phyloP scores from a whole-genome alignment of 2,113 vertebrate genomes.

The Oenanthe melanoleuca region DNA sequence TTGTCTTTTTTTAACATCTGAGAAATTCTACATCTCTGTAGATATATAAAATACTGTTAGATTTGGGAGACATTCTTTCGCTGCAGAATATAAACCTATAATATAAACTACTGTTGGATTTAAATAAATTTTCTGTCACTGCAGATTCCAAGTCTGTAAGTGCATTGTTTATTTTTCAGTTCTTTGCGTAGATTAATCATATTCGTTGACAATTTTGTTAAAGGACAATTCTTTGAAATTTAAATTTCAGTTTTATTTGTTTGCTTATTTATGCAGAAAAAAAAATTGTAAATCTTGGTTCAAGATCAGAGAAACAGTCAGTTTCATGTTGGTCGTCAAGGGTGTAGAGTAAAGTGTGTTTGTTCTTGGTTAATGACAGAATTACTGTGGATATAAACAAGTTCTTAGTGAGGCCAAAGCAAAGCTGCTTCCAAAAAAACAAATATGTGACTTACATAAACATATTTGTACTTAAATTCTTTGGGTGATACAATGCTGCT shows the following conservation, averaged over 20 bases:
- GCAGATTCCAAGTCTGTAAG: background rate
- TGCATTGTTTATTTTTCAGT: background rate
- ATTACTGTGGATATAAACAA: background rate
- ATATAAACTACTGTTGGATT: background rate
- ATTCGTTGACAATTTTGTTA: background rate
- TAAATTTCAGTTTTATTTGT: background rate
- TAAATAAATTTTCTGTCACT: background rate
- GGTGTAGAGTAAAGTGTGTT: background rate
- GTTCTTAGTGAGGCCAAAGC: background rate
- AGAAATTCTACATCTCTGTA: background rate
- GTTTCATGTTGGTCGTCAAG: background rate
- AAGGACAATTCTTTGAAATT: background rate
- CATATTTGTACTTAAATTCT: background rate
- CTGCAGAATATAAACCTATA: background rate
- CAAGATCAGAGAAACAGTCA: background rate
- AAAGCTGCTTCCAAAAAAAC: background rate
- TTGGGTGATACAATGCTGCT: background rate
- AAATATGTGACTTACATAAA: background rate
- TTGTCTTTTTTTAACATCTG: background rate
- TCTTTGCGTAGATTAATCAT: background rate
- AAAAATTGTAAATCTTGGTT: background rate
- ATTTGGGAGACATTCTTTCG: background rate
- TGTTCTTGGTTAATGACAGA: background rate
- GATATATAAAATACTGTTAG: background rate
- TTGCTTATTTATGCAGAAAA: background rate